Conservation (phyloP, 2,888 invertebrate genomes). For the Loripinus fragilis region DNA sequence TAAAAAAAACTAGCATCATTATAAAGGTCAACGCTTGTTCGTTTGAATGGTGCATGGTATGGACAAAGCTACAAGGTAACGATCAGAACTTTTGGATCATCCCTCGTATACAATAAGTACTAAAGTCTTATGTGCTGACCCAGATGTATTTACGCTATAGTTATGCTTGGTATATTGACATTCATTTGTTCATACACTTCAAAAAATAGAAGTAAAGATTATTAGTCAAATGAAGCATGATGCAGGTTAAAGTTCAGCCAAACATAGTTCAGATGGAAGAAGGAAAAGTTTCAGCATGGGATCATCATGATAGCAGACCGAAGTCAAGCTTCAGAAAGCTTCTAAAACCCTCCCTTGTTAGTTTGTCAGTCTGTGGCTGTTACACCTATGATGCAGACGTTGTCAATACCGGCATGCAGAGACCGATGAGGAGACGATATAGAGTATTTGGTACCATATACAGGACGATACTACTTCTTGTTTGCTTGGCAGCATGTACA, state of each 20-base stretch:
- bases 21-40: too few relatives aligned
- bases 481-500: not conserved
- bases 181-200: too few relatives aligned
- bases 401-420: not conserved
- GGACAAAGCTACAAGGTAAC: too few relatives aligned
- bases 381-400: not conserved
- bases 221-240: too few relatives aligned
- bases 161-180: too few relatives aligned
- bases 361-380: constrained; percentile 13
- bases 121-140: too few relatives aligned
- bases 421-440: not conserved
- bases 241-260: not conserved
- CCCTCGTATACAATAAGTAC: too few relatives aligned
- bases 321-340: not conserved
- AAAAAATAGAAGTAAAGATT: too few relatives aligned
- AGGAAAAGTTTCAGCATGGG: not conserved
- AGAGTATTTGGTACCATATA: not conserved
- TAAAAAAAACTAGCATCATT: too few relatives aligned
- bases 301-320: not conserved
- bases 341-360: not conserved
- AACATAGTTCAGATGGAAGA: not conserved
- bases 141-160: too few relatives aligned
- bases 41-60: too few relatives aligned
- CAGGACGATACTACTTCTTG: not conserved
- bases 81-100: too few relatives aligned